Evolutionary conservation across 2,797 vertebrate species (phyloP), one percentile per base, ranked within the genome.

Genomic region (Gorsachius magnificus): DNA sequence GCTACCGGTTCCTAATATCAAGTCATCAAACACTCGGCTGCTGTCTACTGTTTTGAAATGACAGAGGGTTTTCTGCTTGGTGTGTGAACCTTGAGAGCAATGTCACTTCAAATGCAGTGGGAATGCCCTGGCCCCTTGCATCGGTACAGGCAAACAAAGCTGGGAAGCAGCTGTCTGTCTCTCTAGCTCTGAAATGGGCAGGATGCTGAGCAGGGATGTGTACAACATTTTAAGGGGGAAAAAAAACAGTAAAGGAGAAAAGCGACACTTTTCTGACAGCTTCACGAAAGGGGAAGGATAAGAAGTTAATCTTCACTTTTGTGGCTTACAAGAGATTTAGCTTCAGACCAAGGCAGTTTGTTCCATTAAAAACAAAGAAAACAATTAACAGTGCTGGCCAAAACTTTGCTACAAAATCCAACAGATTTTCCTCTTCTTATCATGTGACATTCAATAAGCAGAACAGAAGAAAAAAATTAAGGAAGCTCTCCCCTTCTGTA

Each of bases 281-380:
- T 89, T 89, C 4, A 3, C 56, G 51, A 54, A 88, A 92, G 17
- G 56, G 9, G 46, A 82, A 85, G 26, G 51, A 90, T 64, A 78
- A 69, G 53, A 93, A 83, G 29, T 88, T 92, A 86, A 80, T 92
- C n/a, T 88, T 91, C 38, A 76, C 9, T 81, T 60, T 7, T 43
- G 17, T 74, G 76, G 66, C 9, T 93, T 89, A 51, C 4, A 4
- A 56, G 83, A 83, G 64, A 80, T 83, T 89, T 77, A 53, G 28
- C 64, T 89, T 54, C 57, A 89, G 70, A 81, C 68, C 43, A 80
- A 75, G 82, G 87, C 83, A 57, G 25, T 50, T 85, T 79, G 16
- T 57, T 69, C 91, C 43, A 75, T 90, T 91, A 79, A 91, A 86
- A 90, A 14, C 31, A 80, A 86, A 86, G 65, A 64, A 77, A 90